A percentile compares a stretch with the other conserved stretches of the same genome.
These are phyloP conservation scores for Squalus acanthias DNA, from an alignment of 2,797 vertebrate species.

Conservation along the genomic window DNA sequence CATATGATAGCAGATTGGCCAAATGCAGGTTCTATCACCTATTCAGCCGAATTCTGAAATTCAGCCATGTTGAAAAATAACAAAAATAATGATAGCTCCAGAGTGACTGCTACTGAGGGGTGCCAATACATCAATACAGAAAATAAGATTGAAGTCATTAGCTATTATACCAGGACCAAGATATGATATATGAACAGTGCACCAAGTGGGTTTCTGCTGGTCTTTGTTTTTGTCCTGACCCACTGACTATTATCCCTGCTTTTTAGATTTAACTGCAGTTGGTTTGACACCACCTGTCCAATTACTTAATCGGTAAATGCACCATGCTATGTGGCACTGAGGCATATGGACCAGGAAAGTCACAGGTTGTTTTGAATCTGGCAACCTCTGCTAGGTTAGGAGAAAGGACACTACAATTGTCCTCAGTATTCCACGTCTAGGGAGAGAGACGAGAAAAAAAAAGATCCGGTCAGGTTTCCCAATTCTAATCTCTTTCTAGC, in stretches of 20 bases:
- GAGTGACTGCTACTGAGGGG: too few species aligned
- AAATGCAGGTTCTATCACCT: too few species aligned
- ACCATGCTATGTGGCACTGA: background rate
- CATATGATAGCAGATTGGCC: too few species aligned
- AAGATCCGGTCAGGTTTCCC: background rate
- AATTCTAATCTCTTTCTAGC: background rate
- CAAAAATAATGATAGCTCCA: too few species aligned
- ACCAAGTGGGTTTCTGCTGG: background rate
- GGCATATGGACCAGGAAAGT: background rate
- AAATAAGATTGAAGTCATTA: too few species aligned
- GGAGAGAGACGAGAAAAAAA: background rate
- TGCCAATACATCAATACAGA: too few species aligned
- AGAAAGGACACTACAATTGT: background rate
- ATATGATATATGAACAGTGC: background rate
- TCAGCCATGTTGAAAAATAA: too few species aligned
- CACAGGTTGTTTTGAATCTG: background rate
- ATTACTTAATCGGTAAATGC: background rate
- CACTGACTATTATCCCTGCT: background rate
- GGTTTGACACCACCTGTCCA: background rate
- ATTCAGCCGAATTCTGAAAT: too few species aligned
- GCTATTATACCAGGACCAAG: background rate
- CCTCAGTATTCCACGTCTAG: background rate
- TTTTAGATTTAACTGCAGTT: background rate
- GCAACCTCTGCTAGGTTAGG: background rate
- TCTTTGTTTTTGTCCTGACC: background rate